phyloP scores from a whole-genome alignment of 2,888 invertebrate genomes.

The Hydrotaea cyrtoneurina region DNA sequence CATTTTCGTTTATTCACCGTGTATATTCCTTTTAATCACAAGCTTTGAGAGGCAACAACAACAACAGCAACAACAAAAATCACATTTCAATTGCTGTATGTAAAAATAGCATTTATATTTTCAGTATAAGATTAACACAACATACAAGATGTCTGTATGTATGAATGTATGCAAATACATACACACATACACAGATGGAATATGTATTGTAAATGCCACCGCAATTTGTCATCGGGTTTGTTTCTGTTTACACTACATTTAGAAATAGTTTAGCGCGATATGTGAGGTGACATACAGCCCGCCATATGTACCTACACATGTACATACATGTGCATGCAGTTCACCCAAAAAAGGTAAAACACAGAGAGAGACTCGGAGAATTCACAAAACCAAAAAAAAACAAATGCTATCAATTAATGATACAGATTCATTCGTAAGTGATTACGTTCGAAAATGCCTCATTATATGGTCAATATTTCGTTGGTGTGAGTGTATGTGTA shows the following conservation, averaged over 20 bases:
- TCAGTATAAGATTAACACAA: conserved; percentile 23
- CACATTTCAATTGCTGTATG: conserved; percentile 29
- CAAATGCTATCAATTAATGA: conserved; percentile 24
- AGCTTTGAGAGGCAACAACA: conserved; percentile 2
- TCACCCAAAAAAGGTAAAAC: not conserved
- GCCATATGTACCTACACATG: not conserved
- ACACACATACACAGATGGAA: not conserved
- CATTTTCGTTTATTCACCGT: not conserved
- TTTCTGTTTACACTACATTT: conserved; percentile 37
- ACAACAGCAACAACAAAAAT: not conserved
- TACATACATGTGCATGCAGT: not conserved
- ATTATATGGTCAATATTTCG: conserved; percentile 13
- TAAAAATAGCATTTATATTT: conserved; percentile 42
- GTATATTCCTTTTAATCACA: not conserved
- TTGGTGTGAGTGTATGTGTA: not conserved
- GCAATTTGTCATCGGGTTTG: conserved; percentile 46
- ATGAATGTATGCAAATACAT: not conserved
- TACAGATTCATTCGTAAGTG: not conserved
- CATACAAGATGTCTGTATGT: not conserved
- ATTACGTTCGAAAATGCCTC: conserved; percentile 3
- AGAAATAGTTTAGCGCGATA: conserved; percentile 31
- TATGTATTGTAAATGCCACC: conserved; percentile 26
- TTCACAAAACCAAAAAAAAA: conserved; percentile 6
- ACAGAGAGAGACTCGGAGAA: not conserved
- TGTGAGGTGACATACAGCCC: not conserved